Evolutionary conservation across 2,797 vertebrate genomes (phyloP).

Genomic region (Dicrostonyx torquatus): DNA sequence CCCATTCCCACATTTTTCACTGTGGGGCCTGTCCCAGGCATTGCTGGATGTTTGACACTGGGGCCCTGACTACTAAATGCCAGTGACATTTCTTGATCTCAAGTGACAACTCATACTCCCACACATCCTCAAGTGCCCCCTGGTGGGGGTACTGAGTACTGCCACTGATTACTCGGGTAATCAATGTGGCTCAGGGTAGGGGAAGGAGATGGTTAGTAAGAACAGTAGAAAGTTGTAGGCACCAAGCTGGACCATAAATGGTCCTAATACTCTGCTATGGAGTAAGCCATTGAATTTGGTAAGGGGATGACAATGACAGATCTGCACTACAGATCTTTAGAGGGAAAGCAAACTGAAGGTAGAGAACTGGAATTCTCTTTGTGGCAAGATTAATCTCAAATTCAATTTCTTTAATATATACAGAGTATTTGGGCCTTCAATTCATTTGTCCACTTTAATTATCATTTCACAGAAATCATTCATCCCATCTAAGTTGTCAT

Average conservation of each 20-base stretch:
- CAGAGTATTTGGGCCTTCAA: neutral
- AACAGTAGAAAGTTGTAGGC: neutral
- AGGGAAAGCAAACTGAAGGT: rapidly evolving
- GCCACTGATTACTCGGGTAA: neutral
- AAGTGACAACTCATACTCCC: neutral
- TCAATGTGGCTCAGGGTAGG: rapidly evolving
- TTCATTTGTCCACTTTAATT: neutral
- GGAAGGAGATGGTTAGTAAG: too few relatives aligned
- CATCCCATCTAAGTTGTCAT: neutral
- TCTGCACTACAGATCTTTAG: neutral
- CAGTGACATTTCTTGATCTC: neutral
- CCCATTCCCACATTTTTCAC: neutral
- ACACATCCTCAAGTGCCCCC: constrained; percentile 38
- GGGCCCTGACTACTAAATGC: neutral
- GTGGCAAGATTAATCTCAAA: neutral
- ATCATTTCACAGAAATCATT: neutral
- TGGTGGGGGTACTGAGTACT: constrained; percentile 32
- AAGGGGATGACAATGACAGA: too few relatives aligned
- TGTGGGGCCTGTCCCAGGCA: neutral
- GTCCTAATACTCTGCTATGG: neutral
- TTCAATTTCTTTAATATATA: neutral
- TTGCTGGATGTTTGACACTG: neutral
- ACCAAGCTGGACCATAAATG: rapidly evolving
- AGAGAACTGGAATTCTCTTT: neutral
- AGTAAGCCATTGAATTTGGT: neutral